Conservation (phyloP, 1,140 invertebrate genomes). For the Drosophila kurseongensis region DNA sequence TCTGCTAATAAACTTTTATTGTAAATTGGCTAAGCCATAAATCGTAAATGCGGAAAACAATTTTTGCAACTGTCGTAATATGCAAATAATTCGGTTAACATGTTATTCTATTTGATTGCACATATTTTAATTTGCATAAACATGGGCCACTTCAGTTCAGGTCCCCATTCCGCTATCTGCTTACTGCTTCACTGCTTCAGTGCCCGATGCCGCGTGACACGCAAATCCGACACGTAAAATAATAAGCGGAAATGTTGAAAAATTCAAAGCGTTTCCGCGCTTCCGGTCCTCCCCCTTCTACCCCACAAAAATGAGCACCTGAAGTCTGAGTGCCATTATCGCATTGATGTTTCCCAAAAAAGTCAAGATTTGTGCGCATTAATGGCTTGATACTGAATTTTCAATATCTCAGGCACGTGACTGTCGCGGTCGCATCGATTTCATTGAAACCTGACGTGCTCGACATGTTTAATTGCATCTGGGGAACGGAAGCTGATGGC, state of each 20-base stretch:
- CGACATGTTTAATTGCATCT: constrained; percentile 74
- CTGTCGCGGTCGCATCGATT: constrained; percentile 58
- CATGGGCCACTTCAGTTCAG: constrained; percentile 20
- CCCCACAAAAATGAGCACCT: constrained; percentile 33
- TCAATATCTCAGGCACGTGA: constrained; percentile 80
- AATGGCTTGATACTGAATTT: constrained; percentile 76
- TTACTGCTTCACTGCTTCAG: constrained; percentile 26
- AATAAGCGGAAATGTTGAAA: constrained; percentile 83
- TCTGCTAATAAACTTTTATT: constrained; percentile 47
- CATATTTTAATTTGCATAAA: constrained; percentile 74
- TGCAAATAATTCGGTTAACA: constrained; percentile 69
- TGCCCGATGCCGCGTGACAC: constrained; percentile 63
- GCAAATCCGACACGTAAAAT: constrained; percentile 78
- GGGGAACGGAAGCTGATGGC: neutral
- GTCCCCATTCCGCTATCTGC: constrained; percentile 1
- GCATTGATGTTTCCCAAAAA: constrained; percentile 68
- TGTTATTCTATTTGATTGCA: constrained; percentile 68
- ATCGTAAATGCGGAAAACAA: constrained; percentile 14
- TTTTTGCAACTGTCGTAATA: constrained; percentile 49
- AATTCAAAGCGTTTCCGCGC: constrained; percentile 76
- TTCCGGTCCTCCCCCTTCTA: neutral
- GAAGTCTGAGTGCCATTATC: constrained; percentile 62
- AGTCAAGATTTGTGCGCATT: constrained; percentile 81
- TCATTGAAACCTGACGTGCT: constrained; percentile 79
- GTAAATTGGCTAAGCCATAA: constrained; percentile 38